Percentiles rank a stretch among this genome's conserved stretches.
phyloP scores from a whole-genome alignment of 2,888 invertebrate species.

The Tiliacea aurago region DNA sequence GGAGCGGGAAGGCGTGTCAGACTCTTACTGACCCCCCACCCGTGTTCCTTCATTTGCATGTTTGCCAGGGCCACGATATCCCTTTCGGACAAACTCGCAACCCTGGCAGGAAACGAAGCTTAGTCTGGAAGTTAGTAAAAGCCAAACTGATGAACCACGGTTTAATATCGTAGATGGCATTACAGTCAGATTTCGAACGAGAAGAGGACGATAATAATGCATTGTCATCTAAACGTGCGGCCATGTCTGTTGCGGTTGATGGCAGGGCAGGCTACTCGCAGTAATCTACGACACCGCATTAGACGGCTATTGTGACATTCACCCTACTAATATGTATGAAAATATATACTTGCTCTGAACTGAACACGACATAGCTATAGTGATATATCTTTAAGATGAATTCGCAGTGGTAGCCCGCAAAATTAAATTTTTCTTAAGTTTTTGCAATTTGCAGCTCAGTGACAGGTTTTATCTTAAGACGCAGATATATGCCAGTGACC shows the following conservation, averaged over 20 bases:
- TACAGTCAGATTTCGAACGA: slow-evolving; percentile 40
- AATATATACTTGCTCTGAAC: slow-evolving; percentile 12
- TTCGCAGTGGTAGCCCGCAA: no score
- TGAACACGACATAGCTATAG: neutral
- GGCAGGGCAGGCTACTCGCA: slow-evolving; percentile 33
- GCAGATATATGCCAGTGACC: no score
- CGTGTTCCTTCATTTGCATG: no score
- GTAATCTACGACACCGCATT: slow-evolving; percentile 57
- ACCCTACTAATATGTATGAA: slow-evolving; percentile 30
- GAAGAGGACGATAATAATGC: slow-evolving; percentile 50
- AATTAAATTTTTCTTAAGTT: no score
- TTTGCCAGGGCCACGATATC: no score
- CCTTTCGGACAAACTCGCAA: no score
- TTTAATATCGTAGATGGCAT: slow-evolving; percentile 25
- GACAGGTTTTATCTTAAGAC: no score
- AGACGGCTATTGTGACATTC: slow-evolving; percentile 52
- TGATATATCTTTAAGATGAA: no score
- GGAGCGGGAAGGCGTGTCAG: no score
- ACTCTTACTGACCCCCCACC: no score
- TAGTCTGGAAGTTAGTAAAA: neutral
- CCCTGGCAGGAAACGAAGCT: no score
- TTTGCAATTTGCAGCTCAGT: no score
- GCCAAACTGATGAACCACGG: slow-evolving; percentile 15
- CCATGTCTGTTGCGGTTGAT: slow-evolving; percentile 51
- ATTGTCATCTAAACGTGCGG: slow-evolving; percentile 49